Evolutionary conservation across 2,888 invertebrate genomes (phyloP).

Genomic region (Coleophora flavipennella): DNA sequence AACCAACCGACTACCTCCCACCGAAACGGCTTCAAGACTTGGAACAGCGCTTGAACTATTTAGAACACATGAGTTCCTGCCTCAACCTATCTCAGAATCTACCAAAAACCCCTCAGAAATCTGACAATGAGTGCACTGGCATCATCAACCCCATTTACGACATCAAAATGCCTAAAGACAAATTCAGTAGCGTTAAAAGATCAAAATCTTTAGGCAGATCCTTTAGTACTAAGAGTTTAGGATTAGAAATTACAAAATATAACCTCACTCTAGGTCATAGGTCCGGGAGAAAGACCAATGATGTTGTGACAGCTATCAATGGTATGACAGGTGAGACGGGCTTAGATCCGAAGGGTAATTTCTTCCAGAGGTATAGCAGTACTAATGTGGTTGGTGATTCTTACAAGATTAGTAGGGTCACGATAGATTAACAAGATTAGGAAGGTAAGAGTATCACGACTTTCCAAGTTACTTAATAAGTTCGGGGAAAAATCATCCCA

Average conservation of each 20-base stretch:
- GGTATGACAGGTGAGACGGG: constrained; percentile 49
- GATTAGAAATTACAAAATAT: constrained; percentile 45
- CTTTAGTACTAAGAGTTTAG: constrained; percentile 39
- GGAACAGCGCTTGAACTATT: constrained; percentile 23
- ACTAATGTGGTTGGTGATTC: constrained; percentile 54
- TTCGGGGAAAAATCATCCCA: no score
- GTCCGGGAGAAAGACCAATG: constrained; percentile 47
- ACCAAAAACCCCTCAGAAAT: constrained; percentile 1
- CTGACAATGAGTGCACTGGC: constrained; percentile 32
- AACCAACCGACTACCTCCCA: constrained; percentile 35
- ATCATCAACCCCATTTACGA: constrained; percentile 60
- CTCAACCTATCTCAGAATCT: constrained; percentile 13
- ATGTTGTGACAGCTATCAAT: constrained; percentile 52
- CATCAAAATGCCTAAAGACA: constrained; percentile 51
- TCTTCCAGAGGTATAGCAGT: constrained; percentile 43
- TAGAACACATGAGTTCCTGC: constrained; percentile 21
- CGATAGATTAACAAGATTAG: constrained; percentile 37
- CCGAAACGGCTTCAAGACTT: constrained; percentile 32
- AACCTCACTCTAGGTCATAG: constrained; percentile 49
- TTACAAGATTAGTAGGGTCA: constrained; percentile 46
- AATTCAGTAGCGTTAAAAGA: constrained; percentile 46
- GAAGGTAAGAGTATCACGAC: not conserved
- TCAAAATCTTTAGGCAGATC: constrained; percentile 54
- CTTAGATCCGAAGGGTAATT: constrained; percentile 42
- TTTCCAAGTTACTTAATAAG: no score